A percentile compares a stretch with the other conserved stretches of the same genome.
phyloP scores from a whole-genome alignment of 2,888 invertebrate species.

The Eupeodes luniger region DNA sequence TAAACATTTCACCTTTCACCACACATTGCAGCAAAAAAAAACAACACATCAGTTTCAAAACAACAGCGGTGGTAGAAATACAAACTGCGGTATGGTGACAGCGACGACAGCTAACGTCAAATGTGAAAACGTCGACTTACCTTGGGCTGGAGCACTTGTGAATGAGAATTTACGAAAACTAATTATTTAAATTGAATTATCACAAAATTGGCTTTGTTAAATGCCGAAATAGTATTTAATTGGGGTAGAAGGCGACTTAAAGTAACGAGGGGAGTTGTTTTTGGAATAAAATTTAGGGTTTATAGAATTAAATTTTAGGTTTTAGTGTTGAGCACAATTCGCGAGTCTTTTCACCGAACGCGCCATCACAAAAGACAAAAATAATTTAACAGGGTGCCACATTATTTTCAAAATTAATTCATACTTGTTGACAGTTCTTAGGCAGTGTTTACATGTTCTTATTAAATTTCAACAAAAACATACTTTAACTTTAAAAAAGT shows the following conservation, averaged over 20 bases:
- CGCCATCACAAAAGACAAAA: constrained; percentile 71
- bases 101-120: constrained; percentile 61
- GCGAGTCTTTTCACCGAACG: constrained; percentile 74
- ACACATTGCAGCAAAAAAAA: constrained; percentile 47
- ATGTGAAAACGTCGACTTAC: constrained; percentile 70
- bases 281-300: constrained; percentile 42
- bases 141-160: constrained; percentile 43
- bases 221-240: constrained; percentile 46
- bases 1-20: constrained; percentile 55
- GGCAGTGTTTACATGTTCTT: constrained; percentile 57
- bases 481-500: too few relatives aligned
- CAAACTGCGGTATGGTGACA: constrained; percentile 22
- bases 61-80: constrained; percentile 71
- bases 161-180: constrained; percentile 23
- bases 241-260: constrained; percentile 25
- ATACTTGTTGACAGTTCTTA: constrained; percentile 68
- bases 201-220: constrained; percentile 31
- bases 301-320: constrained; percentile 40
- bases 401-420: neutral
- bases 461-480: neutral
- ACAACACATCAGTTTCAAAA: constrained; percentile 71
- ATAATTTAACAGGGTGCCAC: constrained; percentile 47
- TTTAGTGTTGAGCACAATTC: constrained; percentile 73
- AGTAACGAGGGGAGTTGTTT: constrained; percentile 27
- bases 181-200: constrained; percentile 42